These are phyloP conservation scores for Urocyon cinereoargenteus DNA, from an alignment of 2,797 vertebrate genomes.

Conservation along the genomic window DNA sequence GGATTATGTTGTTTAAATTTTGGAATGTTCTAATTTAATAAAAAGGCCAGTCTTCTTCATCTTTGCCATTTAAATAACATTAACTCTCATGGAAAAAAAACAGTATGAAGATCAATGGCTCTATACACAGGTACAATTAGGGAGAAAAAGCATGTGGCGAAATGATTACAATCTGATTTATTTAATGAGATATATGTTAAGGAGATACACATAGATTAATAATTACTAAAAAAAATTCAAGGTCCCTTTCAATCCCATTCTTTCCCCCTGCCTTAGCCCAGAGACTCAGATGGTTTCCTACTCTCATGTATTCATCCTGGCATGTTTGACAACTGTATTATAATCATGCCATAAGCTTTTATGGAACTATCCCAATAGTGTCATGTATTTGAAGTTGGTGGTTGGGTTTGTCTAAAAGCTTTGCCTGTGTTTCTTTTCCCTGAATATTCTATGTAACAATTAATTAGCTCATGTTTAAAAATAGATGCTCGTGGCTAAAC, in stretches of 20 bases:
- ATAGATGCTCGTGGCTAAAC: constrained; percentile 66
- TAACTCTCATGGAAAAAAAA: not conserved
- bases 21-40: constrained; percentile 56
- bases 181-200: not conserved
- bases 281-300: not conserved
- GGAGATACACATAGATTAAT: not conserved
- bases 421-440: constrained; percentile 8
- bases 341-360: not conserved
- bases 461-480: constrained; percentile 77
- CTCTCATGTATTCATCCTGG: not conserved
- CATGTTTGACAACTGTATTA: not conserved
- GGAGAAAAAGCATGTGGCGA: not conserved
- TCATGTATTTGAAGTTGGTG: not conserved
- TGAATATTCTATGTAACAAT: constrained; percentile 39
- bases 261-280: not conserved
- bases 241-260: not conserved
- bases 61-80: constrained; percentile 58
- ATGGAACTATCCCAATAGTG: not conserved
- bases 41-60: constrained; percentile 29
- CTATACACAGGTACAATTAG: not conserved
- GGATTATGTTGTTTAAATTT: constrained; percentile 68
- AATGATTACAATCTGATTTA: not conserved
- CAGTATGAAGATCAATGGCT: not conserved
- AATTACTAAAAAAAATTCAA: not conserved
- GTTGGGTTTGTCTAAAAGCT: constrained; percentile 24